Percentiles rank a stretch among this genome's conserved stretches.
These are phyloP conservation scores for Malurus cyaneus DNA, from an alignment of 2,113 vertebrate species.

Conservation along the genomic window DNA sequence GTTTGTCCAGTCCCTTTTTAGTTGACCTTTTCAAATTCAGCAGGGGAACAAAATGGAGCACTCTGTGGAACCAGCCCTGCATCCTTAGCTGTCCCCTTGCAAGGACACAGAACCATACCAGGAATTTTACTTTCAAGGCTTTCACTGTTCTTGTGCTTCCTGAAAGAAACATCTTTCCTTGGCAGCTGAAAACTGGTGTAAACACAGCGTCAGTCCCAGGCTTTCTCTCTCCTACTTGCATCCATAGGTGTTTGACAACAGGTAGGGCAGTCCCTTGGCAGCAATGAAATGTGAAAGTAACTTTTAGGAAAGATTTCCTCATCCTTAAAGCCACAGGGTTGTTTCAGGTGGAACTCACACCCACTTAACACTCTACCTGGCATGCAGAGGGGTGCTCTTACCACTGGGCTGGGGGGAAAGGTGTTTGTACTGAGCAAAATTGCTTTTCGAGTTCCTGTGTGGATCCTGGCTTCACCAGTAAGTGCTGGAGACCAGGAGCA, in stretches of 20 bases:
- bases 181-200: accelerated
- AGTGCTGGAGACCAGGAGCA: neutral
- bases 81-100: neutral
- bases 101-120: neutral
- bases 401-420: neutral
- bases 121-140: neutral
- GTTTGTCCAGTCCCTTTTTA: neutral
- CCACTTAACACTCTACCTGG: neutral
- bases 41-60: neutral
- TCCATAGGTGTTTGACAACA: neutral
- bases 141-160: neutral
- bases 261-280: neutral
- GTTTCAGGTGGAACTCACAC: neutral
- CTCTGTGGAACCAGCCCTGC: neutral
- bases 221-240: neutral
- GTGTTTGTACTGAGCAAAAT: neutral
- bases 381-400: neutral
- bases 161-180: accelerated
- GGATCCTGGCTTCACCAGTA: neutral
- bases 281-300: neutral
- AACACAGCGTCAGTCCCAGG: neutral
- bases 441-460: neutral
- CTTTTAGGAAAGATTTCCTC: neutral
- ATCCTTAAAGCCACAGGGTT: neutral
- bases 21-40: neutral